Base-by-base conservation (phyloP, 2,797 vertebrate genomes). In the Tragopan temminckii region DNA sequence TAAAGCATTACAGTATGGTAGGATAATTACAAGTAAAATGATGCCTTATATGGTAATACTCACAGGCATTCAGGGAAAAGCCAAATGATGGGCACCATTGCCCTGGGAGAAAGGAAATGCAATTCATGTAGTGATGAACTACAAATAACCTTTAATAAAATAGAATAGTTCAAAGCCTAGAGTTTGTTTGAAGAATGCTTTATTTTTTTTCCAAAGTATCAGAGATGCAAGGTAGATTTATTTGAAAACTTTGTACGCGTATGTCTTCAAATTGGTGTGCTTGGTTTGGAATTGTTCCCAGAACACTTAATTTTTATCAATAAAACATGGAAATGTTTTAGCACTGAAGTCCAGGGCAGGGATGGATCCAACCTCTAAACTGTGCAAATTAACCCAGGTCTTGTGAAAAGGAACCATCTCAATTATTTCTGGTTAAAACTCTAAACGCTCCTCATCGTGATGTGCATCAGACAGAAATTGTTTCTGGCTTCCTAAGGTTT, bases 291-390 rank as follows among this genome's bases (percentile, higher is more conserved):
- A 91, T 92, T 75, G 19, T 88, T 96, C 95, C 96, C 45, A 81
- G 96, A 92, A 96, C 89, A 91, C 80, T 96, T 97, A 97, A 96
- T 97, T 97, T 96, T 97, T 97, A 97, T 93, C 96, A 93, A 46
- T 81, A 91, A 89, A 97, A 93, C 89, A 94, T 71, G 89, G 91
- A 96, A 91, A 72, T 75, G 14, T 63, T 95, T 92, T 89, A 95
- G 79, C 69, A 84, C 43, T 86, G 91, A 84, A 94, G 67, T 29
- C 63, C 71, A 76, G 29, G n/a, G 31, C 38, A 77, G 74, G 78
- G 64, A 89, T 18, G 13, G 55, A 72, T 36, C 75, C 58, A 87
- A 24, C 29, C 59, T 88, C 78, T 69, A 29, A 88, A 93, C 69
- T 88, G 77, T 80, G 33, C 80, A 85, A 90, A 68, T 76, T 81